phyloP scores from a whole-genome alignment of 2,888 invertebrate genomes.

The Pachliopta kotzebuea region DNA sequence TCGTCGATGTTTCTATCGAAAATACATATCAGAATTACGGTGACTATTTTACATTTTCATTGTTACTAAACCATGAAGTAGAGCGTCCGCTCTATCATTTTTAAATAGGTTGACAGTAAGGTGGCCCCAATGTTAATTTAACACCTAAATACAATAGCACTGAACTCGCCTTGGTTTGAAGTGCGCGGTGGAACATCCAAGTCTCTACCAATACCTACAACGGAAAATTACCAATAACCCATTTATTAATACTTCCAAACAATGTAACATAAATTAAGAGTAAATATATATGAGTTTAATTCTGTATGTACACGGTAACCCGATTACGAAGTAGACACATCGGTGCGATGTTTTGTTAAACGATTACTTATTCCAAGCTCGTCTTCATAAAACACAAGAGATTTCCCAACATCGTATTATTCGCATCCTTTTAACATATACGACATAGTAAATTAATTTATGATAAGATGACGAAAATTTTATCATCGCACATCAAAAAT shows the following conservation, averaged over 20 bases:
- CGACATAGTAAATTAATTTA: not conserved
- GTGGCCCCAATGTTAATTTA: too few relatives aligned
- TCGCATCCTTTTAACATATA: not conserved
- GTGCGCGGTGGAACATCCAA: too few relatives aligned
- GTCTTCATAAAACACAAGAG: slow-evolving; percentile 3
- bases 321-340: slow-evolving; percentile 17
- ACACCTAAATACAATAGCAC: too few relatives aligned
- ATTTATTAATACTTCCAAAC: not conserved
- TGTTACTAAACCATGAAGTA: too few relatives aligned
- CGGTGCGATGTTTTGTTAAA: slow-evolving; percentile 14
- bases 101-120: too few relatives aligned
- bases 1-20: too few relatives aligned
- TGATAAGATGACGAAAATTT: not conserved
- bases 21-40: too few relatives aligned
- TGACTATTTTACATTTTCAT: too few relatives aligned
- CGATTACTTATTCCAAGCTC: slow-evolving; percentile 6
- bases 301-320: slow-evolving; percentile 8
- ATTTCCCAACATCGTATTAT: not conserved
- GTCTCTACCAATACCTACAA: too few relatives aligned
- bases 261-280: not conserved
- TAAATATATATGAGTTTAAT: slow-evolving; percentile 4
- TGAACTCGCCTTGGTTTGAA: too few relatives aligned
- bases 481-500: too few relatives aligned
- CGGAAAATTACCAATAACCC: not conserved
- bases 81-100: too few relatives aligned